Evolutionary conservation across 1,140 invertebrate genomes (phyloP), one percentile per base, ranked within the genome.

Genomic region (Drosophila repleta): DNA sequence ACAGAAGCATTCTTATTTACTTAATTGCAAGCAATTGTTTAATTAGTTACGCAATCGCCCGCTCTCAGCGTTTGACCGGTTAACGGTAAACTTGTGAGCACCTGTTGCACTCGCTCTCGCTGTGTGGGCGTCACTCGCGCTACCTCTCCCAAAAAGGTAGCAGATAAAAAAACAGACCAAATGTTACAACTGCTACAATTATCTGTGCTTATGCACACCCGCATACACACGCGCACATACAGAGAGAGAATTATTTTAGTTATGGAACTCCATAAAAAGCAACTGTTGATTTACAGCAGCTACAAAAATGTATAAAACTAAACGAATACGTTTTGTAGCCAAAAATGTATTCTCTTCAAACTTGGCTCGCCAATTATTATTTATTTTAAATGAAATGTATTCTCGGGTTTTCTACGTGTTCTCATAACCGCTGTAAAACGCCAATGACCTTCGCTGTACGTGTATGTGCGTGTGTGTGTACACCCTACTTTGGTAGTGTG

Each of bases 21-120:
- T 88, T 82, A 79, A 82, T 88, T 87, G 65, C 57, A 35, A 46
- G 17, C 75, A 87, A 88, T 87, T 87, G 83, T 88, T 87, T 87
- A 87, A 87, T 87, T 88, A 83, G 82, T 89, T 87, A 65, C 84
- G 84, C 76, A 88, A 89, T 88, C 41, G 70, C 58, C 61, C 56
- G 60, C 43, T 70, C 37, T 56, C 32, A 35, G 56, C 32, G 15
- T 46, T 32, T 63, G 49, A 60, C 74, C 68, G 39, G 20, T 65
- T 77, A 87, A 78, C 78, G 78, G 81, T 87, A 81, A 35, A 74
- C 60, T 58, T 41, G 46, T 67, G 58, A 46, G 64, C 82, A 84
- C 82, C 82, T 85, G 82, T 85, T 79, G 82, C 77, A 37, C 48
- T 39, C 57, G 24, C 77, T 39, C 48, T 39, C 61, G 35, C 4